Evolutionary conservation across 2,797 vertebrate species (phyloP), one percentile per base, ranked within the genome.

Genomic region (Sebastes oblongus): DNA sequence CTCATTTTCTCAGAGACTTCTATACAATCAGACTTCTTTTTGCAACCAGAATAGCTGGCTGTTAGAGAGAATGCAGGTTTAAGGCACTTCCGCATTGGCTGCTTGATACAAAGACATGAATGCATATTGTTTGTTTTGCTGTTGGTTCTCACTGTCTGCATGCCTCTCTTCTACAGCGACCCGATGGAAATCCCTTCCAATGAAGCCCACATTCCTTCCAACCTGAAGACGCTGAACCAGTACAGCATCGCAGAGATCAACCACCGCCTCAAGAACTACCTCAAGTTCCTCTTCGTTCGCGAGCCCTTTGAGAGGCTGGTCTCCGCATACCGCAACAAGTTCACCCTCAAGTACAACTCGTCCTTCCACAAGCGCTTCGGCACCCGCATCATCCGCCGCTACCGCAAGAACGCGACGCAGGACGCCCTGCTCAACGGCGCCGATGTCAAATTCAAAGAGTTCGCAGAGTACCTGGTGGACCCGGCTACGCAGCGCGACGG

Each of bases 221-320:
- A 99, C 92, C 95, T 99, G 85, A 98, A 98, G 93, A 98, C 98
- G 0, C 96, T 99, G 81, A 99, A 98, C 92, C 98, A 99, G 92
- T 99, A 98, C 94, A 99, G 97, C 93, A 99, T 99, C 82, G 93
- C 97, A 6, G 98, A 99, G 85, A 99, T 99, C 94, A 99, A 99
- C 94, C 97, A 98, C 90, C 98, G 98, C 82, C 96, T 99, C 93
- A 99, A 99, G 96, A 98, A 93, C 95, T 99, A 99, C 95, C 94
- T 99, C 95, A 99, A 99, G 93, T 99, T 99, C 94, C 95, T 99
- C 73, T 99, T 99, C 10, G 98, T 99, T 1, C 97, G 98, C 0
- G 98, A 99, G 91, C 98, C 98, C 81, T 98, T 99, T 0, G 98
- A 99, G 94, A 93, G 98, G 86, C 96, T 99, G 91, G 98, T 99